phyloP scores from a whole-genome alignment of 2,888 invertebrate species.

The Auanema sp. region DNA sequence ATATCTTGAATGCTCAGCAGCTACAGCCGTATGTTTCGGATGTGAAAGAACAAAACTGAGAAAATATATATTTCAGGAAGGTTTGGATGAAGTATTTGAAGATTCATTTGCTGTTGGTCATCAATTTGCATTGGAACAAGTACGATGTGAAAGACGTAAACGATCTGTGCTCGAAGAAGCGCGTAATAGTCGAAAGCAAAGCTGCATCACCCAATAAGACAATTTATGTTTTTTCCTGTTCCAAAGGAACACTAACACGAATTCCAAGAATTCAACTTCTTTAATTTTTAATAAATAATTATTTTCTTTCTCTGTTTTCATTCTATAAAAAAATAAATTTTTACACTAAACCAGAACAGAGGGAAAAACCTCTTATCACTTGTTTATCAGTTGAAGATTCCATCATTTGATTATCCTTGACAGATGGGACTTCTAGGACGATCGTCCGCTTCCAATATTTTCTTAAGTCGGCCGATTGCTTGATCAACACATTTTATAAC shows the following conservation, averaged over 20 bases:
- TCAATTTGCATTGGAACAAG: constrained; percentile 18
- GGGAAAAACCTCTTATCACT: too few relatives aligned
- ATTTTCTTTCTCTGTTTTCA: too few relatives aligned
- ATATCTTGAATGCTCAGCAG: constrained; percentile 19
- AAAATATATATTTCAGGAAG: constrained; percentile 17
- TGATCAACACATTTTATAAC: too few relatives aligned
- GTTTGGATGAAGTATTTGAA: constrained; percentile 22
- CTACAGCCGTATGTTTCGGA: constrained; percentile 15
- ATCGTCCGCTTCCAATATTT: too few relatives aligned
- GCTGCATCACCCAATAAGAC: constrained; percentile 21
- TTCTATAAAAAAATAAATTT: too few relatives aligned
- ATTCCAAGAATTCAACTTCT: too few relatives aligned
- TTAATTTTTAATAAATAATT: too few relatives aligned
- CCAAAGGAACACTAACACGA: background rate
- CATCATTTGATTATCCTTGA: too few relatives aligned
- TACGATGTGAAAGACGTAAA: constrained; percentile 14
- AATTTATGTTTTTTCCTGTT: background rate
- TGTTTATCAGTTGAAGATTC: too few relatives aligned
- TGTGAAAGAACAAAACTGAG: constrained; percentile 1
- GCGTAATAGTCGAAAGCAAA: constrained; percentile 13
- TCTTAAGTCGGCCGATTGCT: too few relatives aligned
- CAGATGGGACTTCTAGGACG: too few relatives aligned
- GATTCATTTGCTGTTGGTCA: constrained; percentile 20
- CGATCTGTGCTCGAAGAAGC: constrained; percentile 11
- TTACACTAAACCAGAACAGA: too few relatives aligned